Conservation (phyloP, 2,113 vertebrate species). For the Sclerurus mexicanus region DNA sequence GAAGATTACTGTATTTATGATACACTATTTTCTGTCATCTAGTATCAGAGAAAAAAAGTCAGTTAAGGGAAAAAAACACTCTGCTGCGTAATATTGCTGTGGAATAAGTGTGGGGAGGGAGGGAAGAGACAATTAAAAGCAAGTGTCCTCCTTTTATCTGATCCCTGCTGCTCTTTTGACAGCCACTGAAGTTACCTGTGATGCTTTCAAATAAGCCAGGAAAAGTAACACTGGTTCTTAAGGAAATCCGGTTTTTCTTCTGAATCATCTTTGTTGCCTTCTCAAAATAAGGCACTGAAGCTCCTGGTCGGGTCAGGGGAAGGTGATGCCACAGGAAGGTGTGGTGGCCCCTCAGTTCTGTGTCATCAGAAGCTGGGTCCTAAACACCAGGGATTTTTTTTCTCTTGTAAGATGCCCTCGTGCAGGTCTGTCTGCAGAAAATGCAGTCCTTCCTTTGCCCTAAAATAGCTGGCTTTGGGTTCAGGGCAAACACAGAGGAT, state of each 20-base stretch:
- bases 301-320: background rate
- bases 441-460: background rate
- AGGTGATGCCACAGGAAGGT: background rate
- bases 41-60: background rate
- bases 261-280: background rate
- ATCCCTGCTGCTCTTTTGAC: background rate
- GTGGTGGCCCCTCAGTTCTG: background rate
- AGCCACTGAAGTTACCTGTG: background rate
- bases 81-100: background rate
- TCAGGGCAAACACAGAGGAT: background rate
- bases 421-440: background rate
- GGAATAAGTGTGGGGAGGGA: background rate
- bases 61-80: background rate
- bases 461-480: background rate
- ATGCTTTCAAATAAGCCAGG: background rate
- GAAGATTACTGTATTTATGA: constrained; percentile 1
- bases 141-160: constrained; percentile 14
- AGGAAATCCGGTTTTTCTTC: background rate
- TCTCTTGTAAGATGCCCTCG: background rate
- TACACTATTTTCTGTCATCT: background rate
- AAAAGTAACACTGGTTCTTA: background rate
- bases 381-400: background rate
- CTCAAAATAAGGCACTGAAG: background rate
- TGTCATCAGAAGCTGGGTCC: background rate
- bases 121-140: constrained; percentile 10